A percentile compares a stretch with the other conserved stretches of the same genome.
Evolutionary conservation across 2,797 vertebrate species (phyloP).

Genomic region (Stomatorhinus walkeri): DNA sequence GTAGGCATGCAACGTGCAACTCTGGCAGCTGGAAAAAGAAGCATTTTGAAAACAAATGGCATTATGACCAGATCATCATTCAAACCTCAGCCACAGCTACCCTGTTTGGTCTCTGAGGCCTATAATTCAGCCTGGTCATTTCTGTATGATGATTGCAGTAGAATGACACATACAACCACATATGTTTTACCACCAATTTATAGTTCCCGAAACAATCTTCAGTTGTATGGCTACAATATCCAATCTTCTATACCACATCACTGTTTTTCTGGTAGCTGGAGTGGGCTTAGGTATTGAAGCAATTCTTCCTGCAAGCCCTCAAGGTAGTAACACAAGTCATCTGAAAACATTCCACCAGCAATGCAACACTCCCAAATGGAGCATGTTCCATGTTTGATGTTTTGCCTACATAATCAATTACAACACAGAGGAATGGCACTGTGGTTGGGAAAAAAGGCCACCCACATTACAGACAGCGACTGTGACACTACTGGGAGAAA

Average conservation of each 20-base stretch:
- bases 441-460: neutral
- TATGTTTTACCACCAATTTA: neutral
- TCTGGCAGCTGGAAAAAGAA: neutral
- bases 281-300: neutral
- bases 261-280: neutral
- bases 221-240: neutral
- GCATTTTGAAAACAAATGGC: neutral
- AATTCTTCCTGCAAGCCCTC: neutral
- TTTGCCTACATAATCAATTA: neutral
- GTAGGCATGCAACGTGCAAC: neutral
- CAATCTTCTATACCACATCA: neutral
- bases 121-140: neutral
- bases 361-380: neutral
- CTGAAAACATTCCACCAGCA: neutral
- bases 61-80: neutral
- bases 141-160: neutral
- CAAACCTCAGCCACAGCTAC: neutral
- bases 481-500: neutral
- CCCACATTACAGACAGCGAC: neutral
- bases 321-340: neutral
- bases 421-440: neutral
- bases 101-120: neutral
- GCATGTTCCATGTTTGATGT: neutral
- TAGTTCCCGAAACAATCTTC: neutral
- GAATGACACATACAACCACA: neutral